Evolutionary conservation across 2,888 invertebrate genomes (phyloP).

Genomic region (Philopedon plagiatum): DNA sequence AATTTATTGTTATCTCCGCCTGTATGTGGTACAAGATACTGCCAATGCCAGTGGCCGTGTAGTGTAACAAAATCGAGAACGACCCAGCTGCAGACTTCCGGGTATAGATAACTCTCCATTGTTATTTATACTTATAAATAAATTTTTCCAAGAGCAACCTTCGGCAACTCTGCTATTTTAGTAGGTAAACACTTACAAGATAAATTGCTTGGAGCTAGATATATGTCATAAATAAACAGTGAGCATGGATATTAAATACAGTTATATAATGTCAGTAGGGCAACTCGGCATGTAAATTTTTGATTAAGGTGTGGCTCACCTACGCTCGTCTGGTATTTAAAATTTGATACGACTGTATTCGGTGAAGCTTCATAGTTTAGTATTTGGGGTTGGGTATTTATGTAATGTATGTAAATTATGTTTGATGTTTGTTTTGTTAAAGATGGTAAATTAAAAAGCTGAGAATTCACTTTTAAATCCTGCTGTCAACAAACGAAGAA

Average conservation of each 20-base stretch:
- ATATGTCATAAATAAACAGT: constrained; percentile 28
- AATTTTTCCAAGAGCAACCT: background rate
- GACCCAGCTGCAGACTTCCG: constrained; percentile 32
- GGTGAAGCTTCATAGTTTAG: too few relatives aligned
- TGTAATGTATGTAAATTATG: too few relatives aligned
- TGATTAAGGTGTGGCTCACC: constrained; percentile 63
- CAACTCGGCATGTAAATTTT: constrained; percentile 64
- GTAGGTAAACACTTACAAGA: constrained; percentile 9
- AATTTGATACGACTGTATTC: constrained; percentile 7
- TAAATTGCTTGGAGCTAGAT: constrained; percentile 15
- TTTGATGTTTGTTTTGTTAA: too few relatives aligned
- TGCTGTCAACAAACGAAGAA: too few relatives aligned
- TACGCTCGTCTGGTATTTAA: constrained; percentile 57
- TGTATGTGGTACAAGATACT: constrained; percentile 23
- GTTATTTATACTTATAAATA: constrained; percentile 2
- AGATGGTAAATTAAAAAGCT: too few relatives aligned
- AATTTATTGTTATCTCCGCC: constrained; percentile 16
- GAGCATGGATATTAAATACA: constrained; percentile 59
- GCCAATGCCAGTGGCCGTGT: constrained; percentile 22
- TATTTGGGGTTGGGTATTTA: too few relatives aligned
- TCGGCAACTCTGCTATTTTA: background rate
- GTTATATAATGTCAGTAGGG: constrained; percentile 67
- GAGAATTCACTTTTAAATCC: too few relatives aligned
- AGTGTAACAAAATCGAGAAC: constrained; percentile 24
- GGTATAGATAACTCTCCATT: constrained; percentile 16